Conservation (phyloP, 2,888 invertebrate genomes). For the Therioaphis trifolii region DNA sequence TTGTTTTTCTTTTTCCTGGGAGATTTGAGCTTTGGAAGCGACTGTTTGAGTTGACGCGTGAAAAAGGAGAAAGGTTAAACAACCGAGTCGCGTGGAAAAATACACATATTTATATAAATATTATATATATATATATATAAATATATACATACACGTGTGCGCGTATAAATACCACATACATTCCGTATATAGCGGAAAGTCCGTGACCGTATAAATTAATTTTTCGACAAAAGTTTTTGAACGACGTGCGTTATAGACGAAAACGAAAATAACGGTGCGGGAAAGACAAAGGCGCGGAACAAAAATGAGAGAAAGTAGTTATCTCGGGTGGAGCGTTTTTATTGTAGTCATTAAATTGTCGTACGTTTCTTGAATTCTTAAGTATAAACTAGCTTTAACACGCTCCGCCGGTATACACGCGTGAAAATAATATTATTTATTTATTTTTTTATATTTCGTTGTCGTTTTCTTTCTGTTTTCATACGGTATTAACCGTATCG, state of each 20-base stretch:
- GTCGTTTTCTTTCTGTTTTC: conserved; percentile 6
- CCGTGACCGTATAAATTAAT: conserved; percentile 52
- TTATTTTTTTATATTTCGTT: background rate
- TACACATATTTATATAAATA: background rate
- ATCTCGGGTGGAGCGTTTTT: conserved; percentile 43
- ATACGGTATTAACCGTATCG: too few relatives aligned
- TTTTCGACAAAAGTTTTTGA: conserved; percentile 49
- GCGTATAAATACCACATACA: too few relatives aligned
- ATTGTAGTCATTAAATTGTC: conserved; percentile 52
- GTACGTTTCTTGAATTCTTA: conserved; percentile 38
- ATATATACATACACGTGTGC: too few relatives aligned
- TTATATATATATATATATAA: too few relatives aligned
- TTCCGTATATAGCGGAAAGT: background rate
- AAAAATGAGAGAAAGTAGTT: conserved; percentile 49
- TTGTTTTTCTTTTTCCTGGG: conserved; percentile 46
- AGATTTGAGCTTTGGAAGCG: conserved; percentile 36
- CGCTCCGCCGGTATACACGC: background rate
- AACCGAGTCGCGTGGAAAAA: background rate
- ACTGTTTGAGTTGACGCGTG: conserved; percentile 47
- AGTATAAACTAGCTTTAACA: background rate
- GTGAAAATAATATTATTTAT: conserved; percentile 44
- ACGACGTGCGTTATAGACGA: background rate
- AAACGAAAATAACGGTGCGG: background rate
- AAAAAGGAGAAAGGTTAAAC: conserved; percentile 10
- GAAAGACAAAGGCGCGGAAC: background rate